Evolutionary conservation across 2,888 invertebrate species (phyloP).

Genomic region (Perithous albicinctus): DNA sequence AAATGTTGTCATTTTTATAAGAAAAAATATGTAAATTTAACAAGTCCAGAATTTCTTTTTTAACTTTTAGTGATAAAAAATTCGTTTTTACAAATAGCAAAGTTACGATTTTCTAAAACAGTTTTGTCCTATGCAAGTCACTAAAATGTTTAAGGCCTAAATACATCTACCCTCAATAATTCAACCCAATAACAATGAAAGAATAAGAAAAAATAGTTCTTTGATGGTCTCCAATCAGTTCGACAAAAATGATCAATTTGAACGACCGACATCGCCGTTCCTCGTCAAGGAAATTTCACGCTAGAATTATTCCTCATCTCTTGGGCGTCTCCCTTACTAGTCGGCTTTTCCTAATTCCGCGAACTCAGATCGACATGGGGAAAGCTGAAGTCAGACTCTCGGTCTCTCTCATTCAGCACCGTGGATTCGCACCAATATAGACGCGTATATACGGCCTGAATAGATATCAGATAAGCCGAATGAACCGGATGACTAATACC

Average conservation of each 20-base stretch:
- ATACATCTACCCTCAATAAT: not conserved
- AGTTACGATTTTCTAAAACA: no score
- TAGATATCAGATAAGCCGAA: slow-evolving; percentile 69
- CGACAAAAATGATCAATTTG: slow-evolving; percentile 14
- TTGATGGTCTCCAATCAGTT: not conserved
- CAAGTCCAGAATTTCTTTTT: no score
- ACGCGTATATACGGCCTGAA: slow-evolving; percentile 43
- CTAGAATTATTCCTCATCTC: slow-evolving; percentile 52
- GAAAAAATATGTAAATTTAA: no score
- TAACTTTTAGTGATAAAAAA: no score
- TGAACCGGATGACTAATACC: slow-evolving; percentile 70
- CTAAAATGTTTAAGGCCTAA: not conserved
- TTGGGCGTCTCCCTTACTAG: not conserved
- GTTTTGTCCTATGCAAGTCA: not conserved
- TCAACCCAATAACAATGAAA: not conserved
- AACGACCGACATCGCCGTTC: slow-evolving; percentile 17
- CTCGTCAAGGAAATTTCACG: slow-evolving; percentile 54
- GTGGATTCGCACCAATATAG: slow-evolving; percentile 10
- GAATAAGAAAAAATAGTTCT: not conserved
- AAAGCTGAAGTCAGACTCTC: slow-evolving; percentile 47
- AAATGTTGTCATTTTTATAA: no score
- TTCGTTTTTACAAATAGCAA: no score
- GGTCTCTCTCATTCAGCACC: slow-evolving; percentile 19
- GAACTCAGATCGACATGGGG: slow-evolving; percentile 25
- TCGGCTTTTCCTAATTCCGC: slow-evolving; percentile 60